Conservation (phyloP, 2,888 invertebrate genomes). For the Invenusta paracnida region DNA sequence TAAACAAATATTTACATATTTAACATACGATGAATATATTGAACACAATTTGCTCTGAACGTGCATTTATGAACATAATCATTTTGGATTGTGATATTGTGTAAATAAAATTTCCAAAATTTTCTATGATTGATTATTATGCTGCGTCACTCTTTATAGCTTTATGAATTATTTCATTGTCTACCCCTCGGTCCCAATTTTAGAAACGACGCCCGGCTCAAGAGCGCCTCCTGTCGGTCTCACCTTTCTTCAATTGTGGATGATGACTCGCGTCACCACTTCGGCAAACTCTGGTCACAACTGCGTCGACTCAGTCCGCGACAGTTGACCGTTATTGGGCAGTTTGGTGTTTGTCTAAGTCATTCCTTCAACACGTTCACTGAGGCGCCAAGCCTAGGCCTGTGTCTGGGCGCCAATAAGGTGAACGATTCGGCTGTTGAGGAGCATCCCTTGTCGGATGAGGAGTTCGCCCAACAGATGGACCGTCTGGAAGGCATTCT, state of each 20-base stretch:
- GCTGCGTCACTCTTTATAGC: too few relatives aligned
- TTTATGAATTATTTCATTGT: too few relatives aligned
- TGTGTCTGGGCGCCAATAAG: not conserved
- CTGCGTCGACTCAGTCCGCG: not conserved
- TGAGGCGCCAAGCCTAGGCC: not conserved
- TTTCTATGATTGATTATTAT: too few relatives aligned
- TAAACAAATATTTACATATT: too few relatives aligned
- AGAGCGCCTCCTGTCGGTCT: not conserved
- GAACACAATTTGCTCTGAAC: too few relatives aligned
- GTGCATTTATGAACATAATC: too few relatives aligned
- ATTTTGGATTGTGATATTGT: too few relatives aligned
- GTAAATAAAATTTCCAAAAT: too few relatives aligned
- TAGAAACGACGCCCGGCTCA: not conserved
- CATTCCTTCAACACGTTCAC: not conserved
- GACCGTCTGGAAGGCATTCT: not conserved
- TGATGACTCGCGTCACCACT: not conserved
- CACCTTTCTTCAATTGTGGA: not conserved
- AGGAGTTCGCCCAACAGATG: not conserved
- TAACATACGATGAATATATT: too few relatives aligned
- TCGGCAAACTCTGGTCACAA: not conserved
- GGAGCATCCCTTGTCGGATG: not conserved
- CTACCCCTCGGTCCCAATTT: too few relatives aligned
- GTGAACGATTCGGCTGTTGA: not conserved
- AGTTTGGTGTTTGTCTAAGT: not conserved
- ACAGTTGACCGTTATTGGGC: not conserved